These are phyloP conservation scores for Enchytraeus crypticus DNA, from an alignment of 2,888 invertebrate genomes.

Conservation along the genomic window DNA sequence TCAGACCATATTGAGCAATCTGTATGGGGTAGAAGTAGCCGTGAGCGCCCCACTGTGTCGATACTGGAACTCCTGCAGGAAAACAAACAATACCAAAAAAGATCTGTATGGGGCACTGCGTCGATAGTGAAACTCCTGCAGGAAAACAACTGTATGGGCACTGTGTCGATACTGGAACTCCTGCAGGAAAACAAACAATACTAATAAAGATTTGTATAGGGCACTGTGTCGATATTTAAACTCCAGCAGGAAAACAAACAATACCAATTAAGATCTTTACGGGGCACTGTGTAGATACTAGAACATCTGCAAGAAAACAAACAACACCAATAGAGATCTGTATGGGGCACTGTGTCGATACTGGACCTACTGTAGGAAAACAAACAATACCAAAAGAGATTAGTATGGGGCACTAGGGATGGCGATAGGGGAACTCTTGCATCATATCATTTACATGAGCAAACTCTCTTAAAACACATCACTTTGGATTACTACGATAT, in stretches of 20 bases:
- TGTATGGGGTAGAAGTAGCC: slow-evolving; percentile 97
- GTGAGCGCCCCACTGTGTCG: slow-evolving; percentile 71
- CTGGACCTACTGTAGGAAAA: slow-evolving; percentile 34
- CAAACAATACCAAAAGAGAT: background rate
- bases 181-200: slow-evolving; percentile 27
- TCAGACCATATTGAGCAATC: slow-evolving; percentile 93
- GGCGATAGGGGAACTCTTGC: too few relatives aligned
- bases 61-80: slow-evolving; percentile 46
- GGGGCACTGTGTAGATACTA: slow-evolving; percentile 59
- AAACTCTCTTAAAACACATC: too few relatives aligned
- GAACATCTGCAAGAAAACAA: slow-evolving; percentile 38
- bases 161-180: slow-evolving; percentile 49
- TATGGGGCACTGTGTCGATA: too few relatives aligned
- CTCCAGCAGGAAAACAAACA: too few relatives aligned
- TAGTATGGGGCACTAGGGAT: too few relatives aligned
- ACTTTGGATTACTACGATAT: too few relatives aligned
- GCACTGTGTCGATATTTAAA: too few relatives aligned
- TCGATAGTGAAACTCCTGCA: too few relatives aligned
- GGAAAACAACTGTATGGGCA: too few relatives aligned
- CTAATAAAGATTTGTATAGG: background rate
- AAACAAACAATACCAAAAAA: background rate
- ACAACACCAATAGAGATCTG: background rate
- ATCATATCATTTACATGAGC: too few relatives aligned
- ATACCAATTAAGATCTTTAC: too few relatives aligned
- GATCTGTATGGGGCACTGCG: too few relatives aligned